phyloP scores from a whole-genome alignment of 2,888 invertebrate genomes.

The Melanotus villosus region DNA sequence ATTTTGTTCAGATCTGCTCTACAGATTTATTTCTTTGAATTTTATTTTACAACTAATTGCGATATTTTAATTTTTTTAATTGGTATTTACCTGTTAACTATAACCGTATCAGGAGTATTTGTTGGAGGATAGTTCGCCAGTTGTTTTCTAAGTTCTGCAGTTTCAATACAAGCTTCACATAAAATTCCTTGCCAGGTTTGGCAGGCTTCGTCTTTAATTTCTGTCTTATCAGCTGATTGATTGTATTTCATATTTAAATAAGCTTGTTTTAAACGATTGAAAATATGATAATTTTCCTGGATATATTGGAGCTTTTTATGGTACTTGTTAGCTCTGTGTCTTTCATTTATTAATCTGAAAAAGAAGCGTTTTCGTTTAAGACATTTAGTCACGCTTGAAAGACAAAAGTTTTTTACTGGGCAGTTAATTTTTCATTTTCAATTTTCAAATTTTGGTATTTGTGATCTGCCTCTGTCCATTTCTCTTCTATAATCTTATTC shows the following conservation, averaged over 20 bases:
- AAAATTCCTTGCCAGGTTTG: slow-evolving; percentile 57
- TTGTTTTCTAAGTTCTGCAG: slow-evolving; percentile 19
- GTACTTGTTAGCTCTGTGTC: slow-evolving; percentile 54
- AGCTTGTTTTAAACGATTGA: slow-evolving; percentile 61
- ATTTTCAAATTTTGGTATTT: slow-evolving; percentile 53
- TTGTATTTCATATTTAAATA: slow-evolving; percentile 63
- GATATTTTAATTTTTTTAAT: no score
- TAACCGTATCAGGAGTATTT: background rate
- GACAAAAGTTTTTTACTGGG: slow-evolving; percentile 48
- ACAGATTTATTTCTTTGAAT: slow-evolving; percentile 41
- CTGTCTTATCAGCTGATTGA: slow-evolving; percentile 57
- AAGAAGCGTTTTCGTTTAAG: no score
- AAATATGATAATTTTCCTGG: slow-evolving; percentile 61
- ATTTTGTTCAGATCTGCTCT: slow-evolving; percentile 57
- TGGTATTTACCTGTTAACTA: slow-evolving; percentile 39
- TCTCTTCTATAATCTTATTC: slow-evolving; percentile 52
- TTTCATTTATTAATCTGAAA: slow-evolving; percentile 56
- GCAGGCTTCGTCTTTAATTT: slow-evolving; percentile 58
- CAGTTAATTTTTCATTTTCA: slow-evolving; percentile 56
- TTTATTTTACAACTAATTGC: no score
- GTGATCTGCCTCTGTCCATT: slow-evolving; percentile 53
- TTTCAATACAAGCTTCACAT: slow-evolving; percentile 28
- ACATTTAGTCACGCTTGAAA: no score
- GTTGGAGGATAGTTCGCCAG: background rate
- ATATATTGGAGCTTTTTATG: slow-evolving; percentile 62